Evolutionary conservation across 2,113 vertebrate genomes (phyloP).

Genomic region (Gallinago jamesoni): DNA sequence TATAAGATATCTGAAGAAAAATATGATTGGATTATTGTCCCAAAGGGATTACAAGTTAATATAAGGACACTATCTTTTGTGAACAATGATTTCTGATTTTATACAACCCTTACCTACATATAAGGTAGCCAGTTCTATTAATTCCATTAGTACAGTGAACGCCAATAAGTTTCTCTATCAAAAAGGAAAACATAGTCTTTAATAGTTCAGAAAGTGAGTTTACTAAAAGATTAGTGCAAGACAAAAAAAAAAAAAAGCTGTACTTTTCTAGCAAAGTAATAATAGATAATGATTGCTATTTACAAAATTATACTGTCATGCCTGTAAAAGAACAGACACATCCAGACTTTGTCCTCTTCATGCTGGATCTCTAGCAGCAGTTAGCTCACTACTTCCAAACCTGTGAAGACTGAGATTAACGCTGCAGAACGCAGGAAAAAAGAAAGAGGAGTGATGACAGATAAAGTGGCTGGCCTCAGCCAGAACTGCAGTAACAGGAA

Average conservation of each 20-base stretch:
- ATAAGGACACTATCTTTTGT: neutral
- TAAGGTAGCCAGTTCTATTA: conserved; percentile 78
- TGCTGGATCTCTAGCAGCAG: neutral
- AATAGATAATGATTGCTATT: neutral
- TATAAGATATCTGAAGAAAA: conserved; percentile 71
- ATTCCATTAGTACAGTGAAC: conserved; percentile 78
- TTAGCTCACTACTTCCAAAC: neutral
- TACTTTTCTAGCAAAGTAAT: neutral
- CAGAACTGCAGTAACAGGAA: neutral
- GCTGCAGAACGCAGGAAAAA: neutral
- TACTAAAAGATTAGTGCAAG: neutral
- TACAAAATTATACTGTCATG: neutral
- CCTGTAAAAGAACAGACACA: neutral
- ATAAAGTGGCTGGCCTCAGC: neutral
- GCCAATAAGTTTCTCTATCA: conserved; percentile 73
- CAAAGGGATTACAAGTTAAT: neutral
- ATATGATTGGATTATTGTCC: neutral
- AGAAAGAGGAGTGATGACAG: neutral
- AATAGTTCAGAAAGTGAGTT: conserved; percentile 6
- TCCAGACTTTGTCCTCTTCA: neutral
- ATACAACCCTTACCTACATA: conserved; percentile 72
- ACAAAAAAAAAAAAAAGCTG: neutral
- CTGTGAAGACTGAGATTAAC: neutral
- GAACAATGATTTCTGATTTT: neutral
- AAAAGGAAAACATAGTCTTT: conserved; percentile 34